Evolutionary conservation across 53 echinoderm and acorn worm genomes (phyloP), one percentile per base, ranked within the genome.

Genomic region (Actinopyga echinites): DNA sequence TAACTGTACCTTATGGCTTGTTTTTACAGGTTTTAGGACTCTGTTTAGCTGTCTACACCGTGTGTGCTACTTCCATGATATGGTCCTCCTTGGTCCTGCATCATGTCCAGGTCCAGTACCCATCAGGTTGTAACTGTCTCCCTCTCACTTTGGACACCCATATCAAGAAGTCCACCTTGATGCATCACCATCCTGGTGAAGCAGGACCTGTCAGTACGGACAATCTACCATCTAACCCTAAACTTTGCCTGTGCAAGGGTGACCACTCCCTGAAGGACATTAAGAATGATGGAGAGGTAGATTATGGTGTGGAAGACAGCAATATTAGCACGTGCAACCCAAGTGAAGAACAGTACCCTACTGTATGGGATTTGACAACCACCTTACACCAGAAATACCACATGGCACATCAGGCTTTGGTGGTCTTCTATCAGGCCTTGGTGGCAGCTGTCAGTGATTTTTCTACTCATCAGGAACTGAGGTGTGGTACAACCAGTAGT

Each of bases 361-460:
- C 75, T 74, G 38, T 71, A 2, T 45, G 45, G n/a, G 57, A 78
- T 13, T 9, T 78, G 33, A 56, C 78, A 20, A 21, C 56, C 34
- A 54, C n/a, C 7, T 56, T 78, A 56, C 78, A 55, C 13, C 45
- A 49, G 28, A 78, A 55, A 55, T 78, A 78, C 8, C 65, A 49
- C 17, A 66, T 35, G n/a, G 57, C 87, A 20, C 80, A 80, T 42
- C 83, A 85, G 49, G 86, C 89, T 10, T 56, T 91, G 25, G 56
- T 94, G 11, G 59, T 91, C 32, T 94, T 94, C 73, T 94, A 87
- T 78, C 84, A 84, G 30, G 94, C 94, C 64, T 85, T 94, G 22
- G 58, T 94, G 33, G 65, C 91, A 25, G 91, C 94, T 56, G 86
- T 71, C 71, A 71, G 25, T 24, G 71, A 71, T 40, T 1, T 38